Evolutionary conservation across 2,888 invertebrate species (phyloP).

Genomic region (Meteorus colon): DNA sequence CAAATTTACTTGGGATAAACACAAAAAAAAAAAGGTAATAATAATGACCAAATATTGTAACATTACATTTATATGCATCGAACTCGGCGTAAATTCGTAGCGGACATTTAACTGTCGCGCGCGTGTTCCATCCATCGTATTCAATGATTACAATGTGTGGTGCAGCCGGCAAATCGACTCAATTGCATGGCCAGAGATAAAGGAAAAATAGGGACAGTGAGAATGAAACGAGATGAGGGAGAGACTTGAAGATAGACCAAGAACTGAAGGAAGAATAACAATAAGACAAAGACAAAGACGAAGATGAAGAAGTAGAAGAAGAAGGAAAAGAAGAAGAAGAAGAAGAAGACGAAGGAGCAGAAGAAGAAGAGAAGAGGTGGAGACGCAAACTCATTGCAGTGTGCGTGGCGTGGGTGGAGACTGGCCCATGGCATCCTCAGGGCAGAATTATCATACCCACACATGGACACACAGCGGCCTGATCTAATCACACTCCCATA

Average conservation of each 20-base stretch:
- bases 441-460: slow-evolving; percentile 73
- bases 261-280: slow-evolving; percentile 45
- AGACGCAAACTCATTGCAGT: slow-evolving; percentile 54
- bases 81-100: slow-evolving; percentile 28
- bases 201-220: slow-evolving; percentile 9
- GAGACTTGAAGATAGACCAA: slow-evolving; percentile 28
- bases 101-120: slow-evolving; percentile 35
- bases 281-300: slow-evolving; percentile 32
- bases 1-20: background rate
- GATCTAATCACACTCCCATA: slow-evolving; percentile 74
- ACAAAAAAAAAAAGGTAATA: no score
- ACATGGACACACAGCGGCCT: slow-evolving; percentile 63
- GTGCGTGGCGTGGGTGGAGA: slow-evolving; percentile 71
- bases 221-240: slow-evolving; percentile 10
- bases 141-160: slow-evolving; percentile 57
- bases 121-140: slow-evolving; percentile 18
- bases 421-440: slow-evolving; percentile 68
- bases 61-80: background rate
- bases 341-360: slow-evolving; percentile 30
- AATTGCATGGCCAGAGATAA: slow-evolving; percentile 54
- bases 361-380: slow-evolving; percentile 41
- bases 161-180: slow-evolving; percentile 37
- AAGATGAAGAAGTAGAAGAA: slow-evolving; percentile 31
- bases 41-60: no score
- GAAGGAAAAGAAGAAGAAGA: slow-evolving; percentile 39